Percentiles rank a stretch among this genome's conserved stretches.
These are phyloP conservation scores for Syrphus vitripennis DNA, from an alignment of 2,888 invertebrate species.

Conservation along the genomic window DNA sequence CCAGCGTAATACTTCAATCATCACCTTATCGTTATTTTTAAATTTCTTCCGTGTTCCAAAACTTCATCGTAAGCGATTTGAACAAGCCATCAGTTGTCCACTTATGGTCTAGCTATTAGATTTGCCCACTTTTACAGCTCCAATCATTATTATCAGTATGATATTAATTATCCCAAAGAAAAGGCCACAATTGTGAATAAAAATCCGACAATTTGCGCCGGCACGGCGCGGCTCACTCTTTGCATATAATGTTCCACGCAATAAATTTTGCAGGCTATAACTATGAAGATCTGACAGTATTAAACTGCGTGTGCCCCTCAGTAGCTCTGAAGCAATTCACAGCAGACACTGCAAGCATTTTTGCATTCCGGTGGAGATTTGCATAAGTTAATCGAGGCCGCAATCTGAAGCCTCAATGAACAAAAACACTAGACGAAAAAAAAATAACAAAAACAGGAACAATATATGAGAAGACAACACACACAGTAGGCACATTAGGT, in stretches of 20 bases:
- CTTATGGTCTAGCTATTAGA: neutral
- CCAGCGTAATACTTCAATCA: no score
- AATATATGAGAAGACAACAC: neutral
- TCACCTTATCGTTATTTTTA: no score
- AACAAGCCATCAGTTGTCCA: neutral
- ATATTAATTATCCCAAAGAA: constrained; percentile 47
- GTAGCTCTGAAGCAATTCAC: constrained; percentile 4
- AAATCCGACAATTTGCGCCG: constrained; percentile 43
- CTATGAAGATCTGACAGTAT: neutral
- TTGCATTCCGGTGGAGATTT: constrained; percentile 65
- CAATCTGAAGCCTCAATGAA: constrained; percentile 48
- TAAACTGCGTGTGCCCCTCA: constrained; percentile 43
- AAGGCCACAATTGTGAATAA: constrained; percentile 23
- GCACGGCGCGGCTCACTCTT: neutral
- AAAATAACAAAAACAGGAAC: neutral
- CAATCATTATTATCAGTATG: constrained; percentile 65
- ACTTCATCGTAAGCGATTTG: constrained; percentile 28
- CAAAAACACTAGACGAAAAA: neutral
- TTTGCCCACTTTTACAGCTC: constrained; percentile 50
- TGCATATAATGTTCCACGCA: constrained; percentile 58
- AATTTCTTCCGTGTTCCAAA: neutral
- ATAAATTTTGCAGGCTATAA: constrained; percentile 67
- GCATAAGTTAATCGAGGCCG: constrained; percentile 65
- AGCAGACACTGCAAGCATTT: constrained; percentile 30
- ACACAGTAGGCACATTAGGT: constrained; percentile 22